Percentiles rank a stretch among this genome's conserved stretches.
Evolutionary conservation across 2,797 vertebrate species (phyloP).

Genomic region (Myotis findleyi): DNA sequence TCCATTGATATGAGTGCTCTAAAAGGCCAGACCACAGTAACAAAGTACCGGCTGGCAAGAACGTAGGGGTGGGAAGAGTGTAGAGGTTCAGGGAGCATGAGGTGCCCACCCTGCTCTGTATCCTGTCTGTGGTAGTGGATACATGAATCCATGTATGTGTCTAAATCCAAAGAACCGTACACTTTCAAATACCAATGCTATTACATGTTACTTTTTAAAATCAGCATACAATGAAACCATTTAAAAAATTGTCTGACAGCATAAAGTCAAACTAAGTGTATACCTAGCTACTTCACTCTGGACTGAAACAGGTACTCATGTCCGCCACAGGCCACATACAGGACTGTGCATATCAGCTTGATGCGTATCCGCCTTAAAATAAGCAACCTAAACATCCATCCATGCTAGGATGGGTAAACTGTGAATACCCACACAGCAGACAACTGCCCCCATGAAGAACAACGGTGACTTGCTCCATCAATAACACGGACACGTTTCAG

Average conservation of each 20-base stretch:
- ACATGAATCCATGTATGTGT: not conserved
- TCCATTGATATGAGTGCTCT: not conserved
- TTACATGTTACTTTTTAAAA: not conserved
- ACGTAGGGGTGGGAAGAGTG: not conserved
- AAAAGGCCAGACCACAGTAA: not conserved
- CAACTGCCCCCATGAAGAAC: not conserved
- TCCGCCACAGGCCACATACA: not conserved
- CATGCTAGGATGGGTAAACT: rapidly evolving
- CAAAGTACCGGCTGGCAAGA: not conserved
- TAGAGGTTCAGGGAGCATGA: not conserved
- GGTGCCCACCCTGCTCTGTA: not conserved
- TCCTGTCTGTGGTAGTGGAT: not conserved
- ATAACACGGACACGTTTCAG: not conserved
- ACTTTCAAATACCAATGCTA: not conserved
- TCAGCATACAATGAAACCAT: not conserved
- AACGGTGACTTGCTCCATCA: not conserved
- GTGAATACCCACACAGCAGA: not conserved
- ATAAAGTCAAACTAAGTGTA: not conserved
- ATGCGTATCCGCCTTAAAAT: not conserved
- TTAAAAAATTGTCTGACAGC: not conserved
- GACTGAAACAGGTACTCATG: not conserved
- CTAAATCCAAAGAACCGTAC: not conserved
- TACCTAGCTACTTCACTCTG: not conserved
- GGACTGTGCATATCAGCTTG: not conserved
- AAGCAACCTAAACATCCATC: not conserved